These are phyloP conservation scores for Aquatica leii DNA, from an alignment of 2,888 invertebrate genomes.

Conservation along the genomic window DNA sequence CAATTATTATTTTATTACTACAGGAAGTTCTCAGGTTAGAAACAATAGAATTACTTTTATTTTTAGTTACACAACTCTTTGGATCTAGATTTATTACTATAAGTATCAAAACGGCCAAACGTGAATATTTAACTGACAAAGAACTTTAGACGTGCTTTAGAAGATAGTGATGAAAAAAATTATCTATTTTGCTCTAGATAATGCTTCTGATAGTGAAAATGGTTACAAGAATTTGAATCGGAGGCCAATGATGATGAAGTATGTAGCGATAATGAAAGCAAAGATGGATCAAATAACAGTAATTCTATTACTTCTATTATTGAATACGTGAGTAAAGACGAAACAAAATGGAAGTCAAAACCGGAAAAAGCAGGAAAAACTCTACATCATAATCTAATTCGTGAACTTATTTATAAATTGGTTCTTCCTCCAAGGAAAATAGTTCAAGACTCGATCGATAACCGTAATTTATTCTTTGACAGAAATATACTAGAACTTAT, in stretches of 20 bases:
- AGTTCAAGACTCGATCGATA: no score
- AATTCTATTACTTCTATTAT: neutral
- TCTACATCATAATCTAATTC: neutral
- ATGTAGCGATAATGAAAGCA: neutral
- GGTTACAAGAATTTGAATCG: neutral
- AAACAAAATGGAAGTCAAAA: neutral
- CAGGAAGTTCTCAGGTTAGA: no score
- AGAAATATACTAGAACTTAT: neutral
- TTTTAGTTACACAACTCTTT: no score
- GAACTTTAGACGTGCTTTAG: neutral
- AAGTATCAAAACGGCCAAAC: neutral
- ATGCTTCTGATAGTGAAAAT: neutral
- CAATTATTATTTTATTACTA: neutral
- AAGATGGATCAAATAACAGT: neutral
- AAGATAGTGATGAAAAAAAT: neutral
- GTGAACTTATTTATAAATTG: neutral
- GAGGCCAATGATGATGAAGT: neutral
- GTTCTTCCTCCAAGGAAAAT: neutral
- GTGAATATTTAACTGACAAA: no score
- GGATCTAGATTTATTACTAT: neutral
- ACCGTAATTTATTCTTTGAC: no score
- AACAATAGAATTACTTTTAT: neutral
- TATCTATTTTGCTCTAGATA: neutral
- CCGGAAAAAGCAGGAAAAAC: neutral
- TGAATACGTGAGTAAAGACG: neutral